Evolutionary conservation across 2,113 vertebrate species (phyloP), one percentile per base, ranked within the genome.

Genomic region (Notarius quadriscutis): DNA sequence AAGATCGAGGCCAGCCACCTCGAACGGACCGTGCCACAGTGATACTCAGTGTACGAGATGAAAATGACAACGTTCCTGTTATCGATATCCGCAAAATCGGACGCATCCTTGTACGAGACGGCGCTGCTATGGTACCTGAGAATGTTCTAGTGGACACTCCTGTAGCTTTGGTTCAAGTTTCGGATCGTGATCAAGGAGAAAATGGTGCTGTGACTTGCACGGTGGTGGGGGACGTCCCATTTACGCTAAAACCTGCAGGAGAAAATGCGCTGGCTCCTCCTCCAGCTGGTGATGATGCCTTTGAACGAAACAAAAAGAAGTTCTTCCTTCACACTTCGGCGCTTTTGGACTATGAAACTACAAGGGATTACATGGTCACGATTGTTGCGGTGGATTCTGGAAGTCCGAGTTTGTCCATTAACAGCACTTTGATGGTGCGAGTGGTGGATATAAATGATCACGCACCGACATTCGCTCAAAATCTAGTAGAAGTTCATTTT

Each of bases 1-100:
- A 97, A 27, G 98, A 99, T 88, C 93, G 97, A 0, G 98, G 98
- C 5, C 97, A 98, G 90, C 98, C 98, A 2, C 97, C 98, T 41
- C 97, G 97, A 89, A 97, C 94, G 0, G 97, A 98, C 93, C 96
- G 97, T 80, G 97, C 97, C 94, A 99, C 97, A 0, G 97, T 99
- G 0, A 94, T 98, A 34, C 91, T 99, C 72, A 96, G 96, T 18
- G 97, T 99, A 84, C 95, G 96, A 0, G 98, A 99, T 0, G 97
- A 98, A 92, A 99, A 99, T 0, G 98, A 99, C 94, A 99, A 99
- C 0, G 97, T 98, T 75, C 98, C 98, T 7, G 94, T 96, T 3
- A 97, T 99, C 0, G 98, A 99, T 89, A 99, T 99, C 83, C 93
- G 98, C 53, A 99, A 99, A 93, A 99, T 99, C 0, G 98, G 98